Evolutionary conservation across 2,888 invertebrate species (phyloP), one percentile per base, ranked within the genome.

Genomic region (Tridacna gigas): DNA sequence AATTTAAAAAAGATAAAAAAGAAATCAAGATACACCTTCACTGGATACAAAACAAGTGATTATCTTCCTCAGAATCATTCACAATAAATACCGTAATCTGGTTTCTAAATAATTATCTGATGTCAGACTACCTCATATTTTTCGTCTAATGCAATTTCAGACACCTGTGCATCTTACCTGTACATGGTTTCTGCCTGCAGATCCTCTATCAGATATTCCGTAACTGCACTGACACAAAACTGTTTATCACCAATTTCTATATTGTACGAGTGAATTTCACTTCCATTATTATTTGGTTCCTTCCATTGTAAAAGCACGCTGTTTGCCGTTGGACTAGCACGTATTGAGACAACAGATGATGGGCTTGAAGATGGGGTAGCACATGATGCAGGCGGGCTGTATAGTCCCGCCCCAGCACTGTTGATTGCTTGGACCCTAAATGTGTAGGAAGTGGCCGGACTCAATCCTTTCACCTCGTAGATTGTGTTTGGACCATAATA

Each of bases 341-440:
- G 91, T 51, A 95, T 91, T 20, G 93, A 91, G 22, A 93, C 90
- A 47, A 97, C 97, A 37, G 97, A 96, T 67, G 96, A 96, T 25
- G 98, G 98, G 76, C 97, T 96, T 47, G 97, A 97, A n/a, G 98
- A 97, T 22, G 97, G 97, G 56, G 97, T 98, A 88, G 96, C 95
- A 73, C 96, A 96, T 86, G 96, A 96, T 7, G 96, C 96, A 71
- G 96, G 95, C 60, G 96, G 95, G 65, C 97, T 97, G 96, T 96
- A 97, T 67, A 96, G 95, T 89, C 98, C 97, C 80, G 96, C 96
- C n/a, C 98, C 98, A 71, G 98, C 97, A 88, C 96, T 95, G 95
- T 98, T 98, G 76, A 96, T 96, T 63, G 98, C 98, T 96, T 96
- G 96, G 80, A 98, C 96, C 93, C 97, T 96, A 95, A 98, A 97